A percentile compares a stretch with the other conserved stretches of the same genome.
These are phyloP conservation scores for Atlantisia rogersi DNA, from an alignment of 2,113 vertebrate genomes.

Conservation along the genomic window DNA sequence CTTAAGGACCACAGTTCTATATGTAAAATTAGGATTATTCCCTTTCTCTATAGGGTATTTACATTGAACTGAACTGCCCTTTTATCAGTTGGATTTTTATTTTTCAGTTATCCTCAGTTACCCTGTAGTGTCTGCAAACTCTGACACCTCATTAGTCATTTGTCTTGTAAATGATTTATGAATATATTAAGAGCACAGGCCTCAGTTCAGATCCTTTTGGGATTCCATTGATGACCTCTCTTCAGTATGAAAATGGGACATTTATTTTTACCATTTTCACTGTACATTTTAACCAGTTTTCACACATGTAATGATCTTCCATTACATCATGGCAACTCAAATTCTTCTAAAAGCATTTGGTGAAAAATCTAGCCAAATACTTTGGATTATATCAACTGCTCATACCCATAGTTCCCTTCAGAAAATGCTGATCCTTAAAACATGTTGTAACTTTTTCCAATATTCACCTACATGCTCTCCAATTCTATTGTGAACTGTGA, in stretches of 20 bases:
- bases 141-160: conserved; percentile 22
- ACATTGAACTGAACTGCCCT: not conserved
- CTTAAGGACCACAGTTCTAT: not conserved
- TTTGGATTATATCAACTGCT: not conserved
- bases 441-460: not conserved
- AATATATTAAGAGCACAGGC: conserved; percentile 13
- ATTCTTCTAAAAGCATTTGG: not conserved
- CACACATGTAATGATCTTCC: not conserved
- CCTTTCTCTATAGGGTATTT: not conserved
- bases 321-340: not conserved
- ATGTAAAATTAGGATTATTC: not conserved
- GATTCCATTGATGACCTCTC: not conserved
- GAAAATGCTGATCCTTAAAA: not conserved
- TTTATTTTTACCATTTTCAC: conserved; percentile 27
- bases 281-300: not conserved
- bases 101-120: not conserved
- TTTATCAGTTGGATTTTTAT: not conserved
- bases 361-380: not conserved
- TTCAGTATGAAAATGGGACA: not conserved
- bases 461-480: not conserved
- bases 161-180: conserved; percentile 8
- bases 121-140: not conserved
- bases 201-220: not conserved
- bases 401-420: not conserved
- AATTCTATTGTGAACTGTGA: not conserved